phyloP scores from a whole-genome alignment of 2,113 vertebrate species.

The Corythornis cristatus region DNA sequence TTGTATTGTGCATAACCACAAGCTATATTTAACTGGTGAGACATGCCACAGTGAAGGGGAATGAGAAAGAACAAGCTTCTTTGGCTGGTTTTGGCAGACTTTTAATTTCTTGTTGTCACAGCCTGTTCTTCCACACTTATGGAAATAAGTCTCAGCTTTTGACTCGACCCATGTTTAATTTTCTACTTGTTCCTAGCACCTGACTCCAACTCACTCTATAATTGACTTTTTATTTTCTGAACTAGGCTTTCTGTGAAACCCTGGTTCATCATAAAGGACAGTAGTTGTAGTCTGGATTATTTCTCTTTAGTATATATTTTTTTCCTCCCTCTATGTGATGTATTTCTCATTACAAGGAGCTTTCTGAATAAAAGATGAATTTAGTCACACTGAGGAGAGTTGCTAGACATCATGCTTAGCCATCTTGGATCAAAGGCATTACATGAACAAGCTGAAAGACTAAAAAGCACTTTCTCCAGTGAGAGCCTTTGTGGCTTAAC shows the following conservation, averaged over 20 bases:
- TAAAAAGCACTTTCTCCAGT: not conserved
- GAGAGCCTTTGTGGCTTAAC: not conserved
- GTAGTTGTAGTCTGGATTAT: not conserved
- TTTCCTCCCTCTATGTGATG: not conserved
- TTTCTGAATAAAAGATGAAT: slow-evolving; percentile 36
- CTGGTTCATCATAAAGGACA: not conserved
- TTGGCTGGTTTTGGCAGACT: not conserved
- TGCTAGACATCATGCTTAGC: not conserved
- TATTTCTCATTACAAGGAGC: not conserved
- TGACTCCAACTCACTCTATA: not conserved
- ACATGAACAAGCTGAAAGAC: not conserved
- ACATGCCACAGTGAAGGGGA: not conserved
- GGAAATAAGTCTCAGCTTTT: not conserved
- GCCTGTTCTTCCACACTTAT: not conserved
- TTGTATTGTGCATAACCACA: not conserved
- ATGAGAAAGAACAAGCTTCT: not conserved
- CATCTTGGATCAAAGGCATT: not conserved
- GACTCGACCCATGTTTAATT: not conserved
- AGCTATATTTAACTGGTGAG: not conserved
- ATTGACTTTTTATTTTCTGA: not conserved
- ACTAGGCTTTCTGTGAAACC: not conserved
- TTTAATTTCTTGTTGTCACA: not conserved
- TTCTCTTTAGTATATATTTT: not conserved
- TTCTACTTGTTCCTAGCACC: not conserved
- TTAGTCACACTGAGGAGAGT: not conserved